Base-by-base conservation (phyloP, 2,888 invertebrate genomes). In the Globia sparganii region DNA sequence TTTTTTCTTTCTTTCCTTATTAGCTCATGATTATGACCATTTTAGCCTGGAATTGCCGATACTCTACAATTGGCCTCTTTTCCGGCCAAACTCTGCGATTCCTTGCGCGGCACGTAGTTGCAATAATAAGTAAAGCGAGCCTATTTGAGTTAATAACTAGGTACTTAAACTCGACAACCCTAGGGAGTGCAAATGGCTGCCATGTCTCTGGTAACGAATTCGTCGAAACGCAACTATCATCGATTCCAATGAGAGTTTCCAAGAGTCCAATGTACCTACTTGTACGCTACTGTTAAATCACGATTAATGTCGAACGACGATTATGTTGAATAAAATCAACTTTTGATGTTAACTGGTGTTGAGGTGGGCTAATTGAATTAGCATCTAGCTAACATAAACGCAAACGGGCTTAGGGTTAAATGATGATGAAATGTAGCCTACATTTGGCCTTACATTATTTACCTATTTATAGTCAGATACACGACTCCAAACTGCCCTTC, bases 191-290 rank as follows among this genome's bases (percentile, higher is more conserved):
- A 56, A 64, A 67, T 67, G 62, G 40, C 77, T 64, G 40, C 28
- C 56, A 13, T 34, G 67, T 46, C 28, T 68, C 34, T 62, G 67
- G 64, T 81, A 79, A 68, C 28, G 34, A 75, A 67, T 34, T 34
- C 25, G 49, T 46, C 28, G 46, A 40, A 62, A 46, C 18, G 31
- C 40, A 56, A 65, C 28, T 15, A 58, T 31, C 6, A 13, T 40
- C 43, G 67, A 81, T 64, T 68, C 82, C 37, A n/a, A 49, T 49
- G 49, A 49, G 53, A 53, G 0, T 53, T 25, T 46, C 46, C 18
- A 46, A 46, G 80, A 72, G 53, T n/a, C 25, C 37, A 79, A 5
- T 8, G 25, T 62, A 37, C 15, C 25, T 43, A 53, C 49, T 53
- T 49, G 4, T 28, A 40, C 28, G 21, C 6, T 56, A 34, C 21